Conservation (phyloP, 2,888 invertebrate genomes). For the Amiota minor region DNA sequence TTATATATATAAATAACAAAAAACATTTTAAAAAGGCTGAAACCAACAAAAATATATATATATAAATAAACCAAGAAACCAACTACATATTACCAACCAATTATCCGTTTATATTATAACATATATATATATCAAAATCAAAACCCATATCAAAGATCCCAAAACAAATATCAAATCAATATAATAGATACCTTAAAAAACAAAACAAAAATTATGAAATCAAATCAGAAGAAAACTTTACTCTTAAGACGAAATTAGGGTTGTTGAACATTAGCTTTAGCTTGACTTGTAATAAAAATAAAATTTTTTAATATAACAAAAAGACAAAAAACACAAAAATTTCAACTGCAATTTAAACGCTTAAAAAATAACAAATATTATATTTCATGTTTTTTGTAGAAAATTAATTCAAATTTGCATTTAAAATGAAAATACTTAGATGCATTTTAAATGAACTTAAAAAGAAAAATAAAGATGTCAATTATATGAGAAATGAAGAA, state of each 20-base stretch:
- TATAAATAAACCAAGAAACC: conserved; percentile 10
- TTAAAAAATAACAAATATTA: conserved; percentile 42
- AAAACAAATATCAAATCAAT: background rate
- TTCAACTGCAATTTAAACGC: conserved; percentile 39
- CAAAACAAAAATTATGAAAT: background rate
- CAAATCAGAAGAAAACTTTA: conserved; percentile 41
- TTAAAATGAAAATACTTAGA: conserved; percentile 3
- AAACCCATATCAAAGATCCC: conserved; percentile 5
- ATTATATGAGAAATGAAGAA: conserved; percentile 20
- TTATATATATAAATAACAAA: background rate
- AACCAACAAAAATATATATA: conserved; percentile 27
- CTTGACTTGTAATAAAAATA: conserved; percentile 37
- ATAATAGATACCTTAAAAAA: background rate
- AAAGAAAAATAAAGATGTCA: conserved; percentile 8
- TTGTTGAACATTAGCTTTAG: conserved; percentile 65
- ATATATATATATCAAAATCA: background rate
- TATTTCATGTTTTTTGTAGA: conserved; percentile 40
- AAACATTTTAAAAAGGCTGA: conserved; percentile 51
- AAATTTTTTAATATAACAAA: background rate
- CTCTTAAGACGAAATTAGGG: conserved; percentile 66
- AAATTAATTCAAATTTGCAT: conserved; percentile 25
- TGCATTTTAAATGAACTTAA: background rate
- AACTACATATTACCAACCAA: background rate
- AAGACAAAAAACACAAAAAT: background rate
- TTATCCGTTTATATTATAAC: background rate